Percentiles rank a stretch among this genome's conserved stretches.
These are phyloP conservation scores for Craseonycteris thonglongyai DNA, from an alignment of 2,113 vertebrate genomes.

Conservation along the genomic window DNA sequence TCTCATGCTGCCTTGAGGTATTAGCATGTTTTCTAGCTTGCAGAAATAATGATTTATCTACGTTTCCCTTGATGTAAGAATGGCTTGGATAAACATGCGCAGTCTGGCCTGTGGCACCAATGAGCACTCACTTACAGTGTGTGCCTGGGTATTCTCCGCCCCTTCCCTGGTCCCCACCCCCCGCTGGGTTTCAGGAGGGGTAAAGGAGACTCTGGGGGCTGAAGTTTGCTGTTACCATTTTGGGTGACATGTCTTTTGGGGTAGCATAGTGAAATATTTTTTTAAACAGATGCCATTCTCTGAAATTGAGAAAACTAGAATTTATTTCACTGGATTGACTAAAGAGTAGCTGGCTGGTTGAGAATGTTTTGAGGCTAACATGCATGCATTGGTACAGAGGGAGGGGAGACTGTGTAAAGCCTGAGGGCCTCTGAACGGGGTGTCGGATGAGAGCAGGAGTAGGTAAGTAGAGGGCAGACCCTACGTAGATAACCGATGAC, in stretches of 20 bases:
- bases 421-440: neutral
- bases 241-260: neutral
- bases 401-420: neutral
- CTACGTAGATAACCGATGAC: neutral
- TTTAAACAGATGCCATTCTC: neutral
- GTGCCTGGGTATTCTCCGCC: neutral
- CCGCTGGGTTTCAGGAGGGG: neutral
- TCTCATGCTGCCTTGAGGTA: constrained; percentile 41
- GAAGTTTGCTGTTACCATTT: neutral
- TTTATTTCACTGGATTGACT: neutral
- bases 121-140: neutral
- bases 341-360: neutral
- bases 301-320: neutral
- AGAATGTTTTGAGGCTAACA: neutral
- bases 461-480: neutral
- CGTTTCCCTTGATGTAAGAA: neutral
- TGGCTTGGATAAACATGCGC: neutral
- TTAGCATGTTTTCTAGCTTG: constrained; percentile 20
- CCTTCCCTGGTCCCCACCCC: too few species aligned
- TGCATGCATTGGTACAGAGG: neutral
- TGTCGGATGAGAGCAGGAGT: neutral
- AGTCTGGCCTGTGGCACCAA: neutral
- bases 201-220: neutral
- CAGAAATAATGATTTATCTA: constrained; percentile 51
- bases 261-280: neutral